Percentiles rank a stretch among this genome's conserved stretches.
Evolutionary conservation across 2,888 invertebrate species (phyloP).

Genomic region (Nephrocerus scutellatus): DNA sequence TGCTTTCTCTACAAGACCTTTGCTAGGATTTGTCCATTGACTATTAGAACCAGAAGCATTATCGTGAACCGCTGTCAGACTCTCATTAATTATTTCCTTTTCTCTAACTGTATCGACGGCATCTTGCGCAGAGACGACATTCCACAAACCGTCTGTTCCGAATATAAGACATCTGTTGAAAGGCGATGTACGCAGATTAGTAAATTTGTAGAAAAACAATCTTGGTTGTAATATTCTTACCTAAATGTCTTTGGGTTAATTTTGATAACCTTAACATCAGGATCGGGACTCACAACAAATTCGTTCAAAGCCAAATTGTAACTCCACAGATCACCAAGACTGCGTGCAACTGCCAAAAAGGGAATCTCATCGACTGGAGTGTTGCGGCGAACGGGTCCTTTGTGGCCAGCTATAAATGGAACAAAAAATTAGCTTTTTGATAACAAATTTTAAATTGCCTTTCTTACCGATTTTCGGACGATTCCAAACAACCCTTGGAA

Average conservation of each 20-base stretch:
- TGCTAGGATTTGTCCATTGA: slow-evolving; percentile 84
- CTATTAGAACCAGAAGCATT: slow-evolving; percentile 27
- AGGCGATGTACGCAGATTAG: not conserved
- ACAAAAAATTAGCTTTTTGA: slow-evolving; percentile 2
- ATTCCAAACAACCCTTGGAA: slow-evolving; percentile 96
- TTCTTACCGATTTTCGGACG: slow-evolving; percentile 67
- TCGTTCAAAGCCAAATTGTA: slow-evolving; percentile 85
- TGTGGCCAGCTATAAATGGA: slow-evolving; percentile 32
- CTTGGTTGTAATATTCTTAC: slow-evolving; percentile 35
- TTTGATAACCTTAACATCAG: slow-evolving; percentile 81
- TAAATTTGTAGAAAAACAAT: not conserved
- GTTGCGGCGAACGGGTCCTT: slow-evolving; percentile 80
- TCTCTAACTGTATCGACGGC: slow-evolving; percentile 79
- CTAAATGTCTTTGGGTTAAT: slow-evolving; percentile 69
- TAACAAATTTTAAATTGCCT: slow-evolving; percentile 7
- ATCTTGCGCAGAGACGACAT: slow-evolving; percentile 79
- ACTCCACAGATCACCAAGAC: slow-evolving; percentile 96
- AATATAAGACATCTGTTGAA: slow-evolving; percentile 74
- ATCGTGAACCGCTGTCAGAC: slow-evolving; percentile 45
- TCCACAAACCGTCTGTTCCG: slow-evolving; percentile 96
- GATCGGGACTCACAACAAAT: slow-evolving; percentile 96
- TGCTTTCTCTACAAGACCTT: slow-evolving; percentile 76
- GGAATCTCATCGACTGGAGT: slow-evolving; percentile 91
- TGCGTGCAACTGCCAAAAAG: slow-evolving; percentile 91
- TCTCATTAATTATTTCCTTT: slow-evolving; percentile 72